Evolutionary conservation across 2,888 invertebrate species (phyloP).

Genomic region (Perizoma flavofasciatum): DNA sequence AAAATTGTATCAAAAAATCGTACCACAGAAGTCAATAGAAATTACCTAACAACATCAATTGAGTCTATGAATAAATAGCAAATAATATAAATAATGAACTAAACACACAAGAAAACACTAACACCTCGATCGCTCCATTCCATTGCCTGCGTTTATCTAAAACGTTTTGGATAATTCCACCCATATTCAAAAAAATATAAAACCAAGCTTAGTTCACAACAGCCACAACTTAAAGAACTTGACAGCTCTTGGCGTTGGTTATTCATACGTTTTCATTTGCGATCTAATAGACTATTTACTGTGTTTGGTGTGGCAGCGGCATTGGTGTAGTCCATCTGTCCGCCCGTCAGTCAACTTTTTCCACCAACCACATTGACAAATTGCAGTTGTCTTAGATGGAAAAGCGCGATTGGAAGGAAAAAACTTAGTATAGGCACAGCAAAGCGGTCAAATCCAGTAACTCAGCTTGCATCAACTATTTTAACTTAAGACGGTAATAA

Average conservation of each 20-base stretch:
- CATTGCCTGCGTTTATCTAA: constrained; percentile 31
- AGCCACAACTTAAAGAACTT: constrained; percentile 11
- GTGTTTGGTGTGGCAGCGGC: constrained; percentile 13
- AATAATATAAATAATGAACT: constrained; percentile 8
- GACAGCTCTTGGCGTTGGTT: constrained; percentile 4
- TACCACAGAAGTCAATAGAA: neutral
- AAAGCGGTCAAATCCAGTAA: constrained; percentile 8
- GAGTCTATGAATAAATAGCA: constrained; percentile 3
- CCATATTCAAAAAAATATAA: no score
- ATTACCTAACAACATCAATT: constrained; percentile 8
- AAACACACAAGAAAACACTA: constrained; percentile 27
- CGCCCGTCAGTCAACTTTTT: constrained; percentile 30
- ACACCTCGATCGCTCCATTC: constrained; percentile 15
- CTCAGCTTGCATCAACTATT: neutral
- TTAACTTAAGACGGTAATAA: neutral
- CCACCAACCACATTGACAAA: constrained; percentile 37
- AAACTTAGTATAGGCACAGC: constrained; percentile 14
- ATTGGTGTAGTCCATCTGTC: constrained; percentile 8
- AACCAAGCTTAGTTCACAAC: no score
- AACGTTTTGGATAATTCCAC: constrained; percentile 34
- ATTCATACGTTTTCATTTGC: constrained; percentile 22
- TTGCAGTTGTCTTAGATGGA: constrained; percentile 28
- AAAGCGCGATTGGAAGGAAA: constrained; percentile 15
- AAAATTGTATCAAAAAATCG: no score
- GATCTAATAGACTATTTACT: constrained; percentile 26